Percentiles rank a stretch among this genome's conserved stretches.
phyloP scores from a whole-genome alignment of 2,888 invertebrate species.

The Parascotia fuliginaria region DNA sequence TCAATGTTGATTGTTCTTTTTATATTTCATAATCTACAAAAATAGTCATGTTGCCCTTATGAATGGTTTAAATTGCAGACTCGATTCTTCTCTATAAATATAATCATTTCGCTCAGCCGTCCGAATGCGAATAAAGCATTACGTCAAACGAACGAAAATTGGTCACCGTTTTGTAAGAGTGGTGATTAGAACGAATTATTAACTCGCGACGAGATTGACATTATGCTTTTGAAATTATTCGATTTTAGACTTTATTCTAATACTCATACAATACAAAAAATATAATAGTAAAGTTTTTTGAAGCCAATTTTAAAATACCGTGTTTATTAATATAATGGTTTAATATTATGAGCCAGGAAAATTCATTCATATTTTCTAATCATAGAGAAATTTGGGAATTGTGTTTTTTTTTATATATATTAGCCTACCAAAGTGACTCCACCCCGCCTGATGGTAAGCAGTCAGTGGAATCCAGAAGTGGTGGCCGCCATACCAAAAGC shows the following conservation, averaged over 20 bases:
- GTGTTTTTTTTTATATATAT: no score
- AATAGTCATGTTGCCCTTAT: neutral
- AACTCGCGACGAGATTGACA: slow-evolving; percentile 28
- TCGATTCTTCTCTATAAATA: slow-evolving; percentile 48
- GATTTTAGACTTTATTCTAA: neutral
- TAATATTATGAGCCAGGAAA: no score
- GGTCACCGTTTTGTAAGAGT: slow-evolving; percentile 28
- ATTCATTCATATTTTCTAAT: no score
- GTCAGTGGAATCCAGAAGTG: no score
- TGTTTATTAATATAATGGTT: no score
- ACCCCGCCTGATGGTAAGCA: no score
- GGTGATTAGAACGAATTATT: slow-evolving; percentile 29
- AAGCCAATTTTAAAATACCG: no score
- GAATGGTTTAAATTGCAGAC: slow-evolving; percentile 8
- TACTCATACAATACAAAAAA: no score
- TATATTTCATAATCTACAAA: neutral
- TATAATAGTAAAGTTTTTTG: no score
- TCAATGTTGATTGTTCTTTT: neutral
- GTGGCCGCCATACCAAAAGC: no score
- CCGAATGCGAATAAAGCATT: slow-evolving; percentile 28
- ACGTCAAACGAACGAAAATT: slow-evolving; percentile 38
- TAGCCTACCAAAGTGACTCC: no score
- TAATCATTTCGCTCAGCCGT: slow-evolving; percentile 51
- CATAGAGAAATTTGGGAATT: no score
- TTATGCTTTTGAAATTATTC: slow-evolving; percentile 22